A percentile compares a stretch with the other conserved stretches of the same genome.
Conservation (phyloP, 2,113 vertebrate species). For the Pseudonaja textilis region DNA sequence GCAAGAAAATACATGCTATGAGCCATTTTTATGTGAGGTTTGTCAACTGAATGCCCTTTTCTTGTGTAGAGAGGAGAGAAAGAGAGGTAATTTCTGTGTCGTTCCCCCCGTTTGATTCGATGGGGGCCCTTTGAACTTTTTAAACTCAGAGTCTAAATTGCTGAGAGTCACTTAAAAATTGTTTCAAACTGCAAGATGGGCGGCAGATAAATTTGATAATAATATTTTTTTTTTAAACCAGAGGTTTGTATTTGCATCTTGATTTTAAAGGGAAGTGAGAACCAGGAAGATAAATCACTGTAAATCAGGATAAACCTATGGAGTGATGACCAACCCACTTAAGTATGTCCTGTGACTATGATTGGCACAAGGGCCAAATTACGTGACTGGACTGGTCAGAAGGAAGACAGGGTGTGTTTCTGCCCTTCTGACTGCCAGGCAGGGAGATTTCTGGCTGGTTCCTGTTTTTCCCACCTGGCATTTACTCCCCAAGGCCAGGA, state of each 20-base stretch:
- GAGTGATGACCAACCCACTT: neutral
- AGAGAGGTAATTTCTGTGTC: neutral
- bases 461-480: accelerated
- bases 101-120: neutral
- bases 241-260: neutral
- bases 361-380: neutral
- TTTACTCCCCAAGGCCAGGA: neutral
- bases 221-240: neutral
- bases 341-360: neutral
- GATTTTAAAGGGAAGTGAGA: neutral
- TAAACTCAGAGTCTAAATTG: neutral
- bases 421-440: neutral
- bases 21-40: neutral
- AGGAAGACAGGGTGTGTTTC: neutral
- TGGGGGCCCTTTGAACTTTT: neutral
- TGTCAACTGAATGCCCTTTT: neutral
- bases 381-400: neutral
- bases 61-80: neutral
- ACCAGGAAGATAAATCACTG: neutral
- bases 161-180: neutral
- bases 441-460: neutral
- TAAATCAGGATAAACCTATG: neutral
- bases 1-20: neutral
- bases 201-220: neutral
- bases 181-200: neutral